Conservation (phyloP, 2,113 vertebrate genomes). For the Periophthalmus modestus region DNA sequence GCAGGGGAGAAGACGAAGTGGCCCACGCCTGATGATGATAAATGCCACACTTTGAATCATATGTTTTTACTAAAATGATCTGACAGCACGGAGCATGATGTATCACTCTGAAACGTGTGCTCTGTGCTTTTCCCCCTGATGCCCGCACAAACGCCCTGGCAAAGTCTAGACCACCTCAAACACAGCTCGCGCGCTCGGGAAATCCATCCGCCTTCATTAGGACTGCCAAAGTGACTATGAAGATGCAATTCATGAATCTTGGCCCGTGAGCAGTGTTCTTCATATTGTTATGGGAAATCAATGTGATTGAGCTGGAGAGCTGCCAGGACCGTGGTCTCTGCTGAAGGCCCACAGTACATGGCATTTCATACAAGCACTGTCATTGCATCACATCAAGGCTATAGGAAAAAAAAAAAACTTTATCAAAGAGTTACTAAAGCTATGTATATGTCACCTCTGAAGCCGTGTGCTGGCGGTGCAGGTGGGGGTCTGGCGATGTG, state of each 20-base stretch:
- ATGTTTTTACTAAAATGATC: slow-evolving; percentile 76
- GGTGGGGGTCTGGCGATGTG: slow-evolving; percentile 53
- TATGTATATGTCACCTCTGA: neutral
- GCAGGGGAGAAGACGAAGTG: slow-evolving; percentile 38
- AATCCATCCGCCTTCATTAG: slow-evolving; percentile 78
- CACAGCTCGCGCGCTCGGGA: slow-evolving; percentile 70
- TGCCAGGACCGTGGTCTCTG: slow-evolving; percentile 67
- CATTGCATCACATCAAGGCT: slow-evolving; percentile 54
- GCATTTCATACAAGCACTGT: slow-evolving; percentile 68
- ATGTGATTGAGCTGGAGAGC: slow-evolving; percentile 76
- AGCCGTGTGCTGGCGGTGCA: neutral
- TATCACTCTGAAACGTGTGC: slow-evolving; percentile 63
- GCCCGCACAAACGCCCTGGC: slow-evolving; percentile 53
- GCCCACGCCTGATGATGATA: slow-evolving; percentile 64
- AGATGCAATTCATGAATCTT: slow-evolving; percentile 81
- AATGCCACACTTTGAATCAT: slow-evolving; percentile 76
- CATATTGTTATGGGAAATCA: slow-evolving; percentile 84
- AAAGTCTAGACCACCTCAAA: slow-evolving; percentile 71
- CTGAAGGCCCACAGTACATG: slow-evolving; percentile 50
- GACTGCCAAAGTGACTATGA: slow-evolving; percentile 78
- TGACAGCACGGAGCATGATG: slow-evolving; percentile 74
- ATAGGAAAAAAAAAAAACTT: slow-evolving; percentile 12
- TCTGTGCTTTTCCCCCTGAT: slow-evolving; percentile 18
- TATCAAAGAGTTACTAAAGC: slow-evolving; percentile 26
- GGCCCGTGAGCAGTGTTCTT: slow-evolving; percentile 75